These are phyloP conservation scores for Rissa tridactyla DNA, from an alignment of 2,113 vertebrate genomes.

Conservation along the genomic window DNA sequence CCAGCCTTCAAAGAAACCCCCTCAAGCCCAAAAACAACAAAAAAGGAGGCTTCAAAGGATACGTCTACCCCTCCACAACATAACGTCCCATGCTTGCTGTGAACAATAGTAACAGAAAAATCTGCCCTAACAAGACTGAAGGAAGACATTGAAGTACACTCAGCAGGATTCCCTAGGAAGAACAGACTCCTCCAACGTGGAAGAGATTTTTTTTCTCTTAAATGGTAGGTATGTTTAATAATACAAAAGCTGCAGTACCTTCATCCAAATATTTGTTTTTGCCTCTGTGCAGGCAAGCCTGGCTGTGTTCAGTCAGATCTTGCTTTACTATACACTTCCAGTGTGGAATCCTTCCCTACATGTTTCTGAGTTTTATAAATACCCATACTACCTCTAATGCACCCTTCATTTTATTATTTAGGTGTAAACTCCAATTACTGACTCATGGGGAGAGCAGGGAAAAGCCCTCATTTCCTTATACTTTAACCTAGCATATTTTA, in stretches of 20 bases:
- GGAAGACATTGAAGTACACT: constrained; percentile 11
- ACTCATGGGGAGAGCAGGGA: neutral
- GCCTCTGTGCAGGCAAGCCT: constrained; percentile 11
- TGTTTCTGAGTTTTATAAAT: neutral
- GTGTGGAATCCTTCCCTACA: neutral
- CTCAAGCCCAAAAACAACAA: constrained; percentile 13
- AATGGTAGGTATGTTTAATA: constrained; percentile 17
- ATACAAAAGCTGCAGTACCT: neutral
- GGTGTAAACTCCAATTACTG: neutral
- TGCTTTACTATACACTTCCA: neutral
- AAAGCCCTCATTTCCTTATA: constrained; percentile 3
- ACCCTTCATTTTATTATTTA: neutral
- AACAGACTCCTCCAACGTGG: neutral
- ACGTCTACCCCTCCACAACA: neutral
- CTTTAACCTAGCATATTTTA: neutral
- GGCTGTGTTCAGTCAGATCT: neutral
- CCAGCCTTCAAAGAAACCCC: constrained; percentile 30
- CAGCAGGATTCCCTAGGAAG: constrained; percentile 27
- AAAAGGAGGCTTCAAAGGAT: neutral
- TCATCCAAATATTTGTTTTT: constrained; percentile 45
- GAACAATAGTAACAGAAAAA: constrained; percentile 3
- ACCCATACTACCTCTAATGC: neutral
- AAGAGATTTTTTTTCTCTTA: neutral
- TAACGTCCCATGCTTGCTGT: neutral
- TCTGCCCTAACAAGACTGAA: neutral